phyloP scores from a whole-genome alignment of 1,140 invertebrate species.

The Papilio polyxenes region DNA sequence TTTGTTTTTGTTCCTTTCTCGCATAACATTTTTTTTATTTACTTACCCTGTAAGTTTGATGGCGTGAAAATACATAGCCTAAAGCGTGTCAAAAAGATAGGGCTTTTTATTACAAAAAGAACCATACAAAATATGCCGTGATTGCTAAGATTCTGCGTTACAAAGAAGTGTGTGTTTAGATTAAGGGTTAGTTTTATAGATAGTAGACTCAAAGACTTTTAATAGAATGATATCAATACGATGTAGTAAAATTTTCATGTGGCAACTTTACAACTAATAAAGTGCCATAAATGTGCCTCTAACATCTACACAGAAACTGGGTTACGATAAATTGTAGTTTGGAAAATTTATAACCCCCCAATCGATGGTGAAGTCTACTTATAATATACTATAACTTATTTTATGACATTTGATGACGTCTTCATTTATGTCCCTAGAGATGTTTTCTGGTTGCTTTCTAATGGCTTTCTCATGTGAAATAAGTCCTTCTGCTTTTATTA shows the following conservation, averaged over 20 bases:
- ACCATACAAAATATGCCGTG: no score
- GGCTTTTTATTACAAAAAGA: no score
- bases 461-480: no score
- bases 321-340: conserved; percentile 4
- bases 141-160: no score
- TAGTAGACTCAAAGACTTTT: neutral
- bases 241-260: conserved; percentile 4
- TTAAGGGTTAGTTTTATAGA: neutral
- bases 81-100: no score
- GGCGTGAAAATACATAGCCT: no score
- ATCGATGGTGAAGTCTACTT: conserved; percentile 2
- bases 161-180: no score
- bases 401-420: neutral
- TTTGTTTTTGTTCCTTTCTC: no score
- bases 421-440: neutral
- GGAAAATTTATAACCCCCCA: conserved; percentile 2
- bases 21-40: no score
- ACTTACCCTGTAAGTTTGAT: no score
- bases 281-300: neutral
- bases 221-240: neutral
- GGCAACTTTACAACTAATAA: conserved; percentile 18
- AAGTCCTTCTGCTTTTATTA: no score
- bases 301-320: neutral
- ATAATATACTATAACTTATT: neutral
- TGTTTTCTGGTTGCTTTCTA: neutral